These are phyloP conservation scores for Ctenopoma multispine DNA, from an alignment of 2,797 vertebrate genomes.

Conservation along the genomic window DNA sequence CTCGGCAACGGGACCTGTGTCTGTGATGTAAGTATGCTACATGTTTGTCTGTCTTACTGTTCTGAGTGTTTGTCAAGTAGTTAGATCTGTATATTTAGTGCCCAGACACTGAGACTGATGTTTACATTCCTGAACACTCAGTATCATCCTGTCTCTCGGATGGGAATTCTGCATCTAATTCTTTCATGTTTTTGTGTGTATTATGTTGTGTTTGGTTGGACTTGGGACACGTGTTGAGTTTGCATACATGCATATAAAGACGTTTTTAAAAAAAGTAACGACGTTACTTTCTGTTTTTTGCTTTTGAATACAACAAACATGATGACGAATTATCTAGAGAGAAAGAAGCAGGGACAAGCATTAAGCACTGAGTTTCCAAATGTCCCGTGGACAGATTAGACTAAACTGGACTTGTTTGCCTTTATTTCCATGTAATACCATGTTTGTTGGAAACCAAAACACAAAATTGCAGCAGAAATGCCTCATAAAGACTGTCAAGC, in stretches of 20 bases:
- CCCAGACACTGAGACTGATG: background rate
- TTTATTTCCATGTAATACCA: no score
- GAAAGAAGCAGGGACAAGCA: no score
- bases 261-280: no score
- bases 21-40: constrained; percentile 86
- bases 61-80: background rate
- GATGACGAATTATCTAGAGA: no score
- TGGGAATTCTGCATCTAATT: background rate
- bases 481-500: no score
- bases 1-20: constrained; percentile 90
- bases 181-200: background rate
- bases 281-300: no score
- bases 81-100: background rate
- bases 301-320: no score
- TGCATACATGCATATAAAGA: background rate
- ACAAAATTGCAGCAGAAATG: no score
- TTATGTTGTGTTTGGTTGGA: background rate
- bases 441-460: no score
- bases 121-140: background rate
- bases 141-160: background rate
- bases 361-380: no score
- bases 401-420: no score
- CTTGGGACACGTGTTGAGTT: background rate
- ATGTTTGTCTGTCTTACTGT: background rate
- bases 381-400: no score